Base-by-base conservation (phyloP, 2,797 vertebrate species). In the Melanotaenia pygmaea region DNA sequence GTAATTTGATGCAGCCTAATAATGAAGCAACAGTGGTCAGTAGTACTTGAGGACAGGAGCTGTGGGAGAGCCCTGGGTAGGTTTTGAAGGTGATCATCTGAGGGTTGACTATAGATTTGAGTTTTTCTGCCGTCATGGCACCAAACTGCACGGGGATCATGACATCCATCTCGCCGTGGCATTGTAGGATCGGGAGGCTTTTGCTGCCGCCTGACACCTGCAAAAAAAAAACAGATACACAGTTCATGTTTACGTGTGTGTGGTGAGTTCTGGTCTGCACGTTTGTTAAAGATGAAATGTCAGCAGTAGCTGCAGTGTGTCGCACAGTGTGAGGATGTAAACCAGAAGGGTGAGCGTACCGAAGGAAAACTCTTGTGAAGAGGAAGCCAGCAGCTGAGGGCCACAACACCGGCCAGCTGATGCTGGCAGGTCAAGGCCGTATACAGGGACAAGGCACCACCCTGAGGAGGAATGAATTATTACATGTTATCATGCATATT, bases 371-470 rank as follows among this genome's bases (percentile, higher is more conserved):
- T 94, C 91, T 88, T 96, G 91, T 99, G 96, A 80, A 99, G 96
- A 0, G 98, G 98, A 45, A 99, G 93, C 98, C 98, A 99, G 88
- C 97, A 99, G 88, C 98, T 99, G 91, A 99, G 95, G 0, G 96
- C 98, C 84, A 99, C 95, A 1, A 99, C 96, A 4, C 97, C 98
- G 0, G 97, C 98, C 90, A 99, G 81, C 88, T 98, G 96, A 87
- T 98, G 96, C 82, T 96, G 96, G 89, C 94, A 97, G 76, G 97
- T 99, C 74, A 99, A 95, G 62, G 98, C 97, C 0, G 98, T 99
- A 80, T 99, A 99, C 86, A 99, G 94, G 50, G 98, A 98, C 82
- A 99, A 88, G 20, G 98, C 98, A 6, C 98, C 98, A 14, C 98
- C 98, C 98, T 99, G 88, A 70, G 53, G 61, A 65, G n/a, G 37